phyloP scores from a whole-genome alignment of 2,888 invertebrate species.

The Hanleya hanleyi region DNA sequence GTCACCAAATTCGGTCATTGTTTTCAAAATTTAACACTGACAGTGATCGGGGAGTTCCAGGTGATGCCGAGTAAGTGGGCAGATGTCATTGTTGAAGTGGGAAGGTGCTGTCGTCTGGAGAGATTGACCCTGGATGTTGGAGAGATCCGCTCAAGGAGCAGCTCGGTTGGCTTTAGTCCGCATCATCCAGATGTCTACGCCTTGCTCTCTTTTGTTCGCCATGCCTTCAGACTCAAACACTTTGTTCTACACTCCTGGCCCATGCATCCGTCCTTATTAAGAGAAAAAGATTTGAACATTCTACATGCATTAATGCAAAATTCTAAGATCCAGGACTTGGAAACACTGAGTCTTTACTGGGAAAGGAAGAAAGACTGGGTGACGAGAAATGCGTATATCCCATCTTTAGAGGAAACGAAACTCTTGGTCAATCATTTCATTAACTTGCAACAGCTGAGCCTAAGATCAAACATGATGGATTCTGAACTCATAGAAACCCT shows the following conservation, averaged over 20 bases:
- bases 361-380: conserved; percentile 50
- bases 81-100: conserved; percentile 33
- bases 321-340: conserved; percentile 48
- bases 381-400: conserved; percentile 52
- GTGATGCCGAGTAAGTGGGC: conserved; percentile 41
- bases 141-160: conserved; percentile 39
- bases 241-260: conserved; percentile 61
- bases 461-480: conserved; percentile 58
- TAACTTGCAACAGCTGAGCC: conserved; percentile 45
- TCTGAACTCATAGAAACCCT: conserved; percentile 47
- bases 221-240: conserved; percentile 51
- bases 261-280: conserved; percentile 41
- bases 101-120: conserved; percentile 54
- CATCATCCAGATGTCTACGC: conserved; percentile 38
- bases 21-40: conserved; percentile 56
- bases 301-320: conserved; percentile 51
- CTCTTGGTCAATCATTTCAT: conserved; percentile 41
- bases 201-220: conserved; percentile 47
- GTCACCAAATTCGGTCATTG: conserved; percentile 54
- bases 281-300: conserved; percentile 43
- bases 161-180: conserved; percentile 26
- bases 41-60: conserved; percentile 45
- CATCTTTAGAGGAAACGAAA: conserved; percentile 34
- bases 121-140: conserved; percentile 56
- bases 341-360: conserved; percentile 55